These are phyloP conservation scores for Tenrec ecaudatus DNA, from an alignment of 2,113 vertebrate species.

Conservation along the genomic window DNA sequence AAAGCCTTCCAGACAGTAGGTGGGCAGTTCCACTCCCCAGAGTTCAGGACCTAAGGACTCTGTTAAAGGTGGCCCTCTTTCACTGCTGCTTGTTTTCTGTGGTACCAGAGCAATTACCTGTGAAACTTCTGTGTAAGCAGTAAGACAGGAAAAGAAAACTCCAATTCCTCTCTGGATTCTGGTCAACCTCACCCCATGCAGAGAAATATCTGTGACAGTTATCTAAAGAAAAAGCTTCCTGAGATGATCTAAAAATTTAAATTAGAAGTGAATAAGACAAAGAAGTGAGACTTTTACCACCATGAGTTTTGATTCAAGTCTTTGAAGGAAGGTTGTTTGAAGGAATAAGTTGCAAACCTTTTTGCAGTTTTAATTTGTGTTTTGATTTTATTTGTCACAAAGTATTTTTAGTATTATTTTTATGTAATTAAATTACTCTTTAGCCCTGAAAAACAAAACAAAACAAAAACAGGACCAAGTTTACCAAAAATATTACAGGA, in stretches of 20 bases:
- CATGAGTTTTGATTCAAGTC: neutral
- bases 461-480: no score
- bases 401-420: neutral
- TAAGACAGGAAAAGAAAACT: slow-evolving; percentile 43
- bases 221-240: slow-evolving; percentile 5
- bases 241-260: slow-evolving; percentile 9
- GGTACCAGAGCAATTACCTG: neutral
- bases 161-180: neutral
- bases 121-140: neutral
- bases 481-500: no score
- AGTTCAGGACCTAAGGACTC: neutral
- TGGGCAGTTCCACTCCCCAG: neutral
- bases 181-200: neutral
- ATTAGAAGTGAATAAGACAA: slow-evolving; percentile 24
- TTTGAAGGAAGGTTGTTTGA: neutral
- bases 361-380: neutral
- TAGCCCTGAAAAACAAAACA: no score
- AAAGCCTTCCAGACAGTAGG: neutral
- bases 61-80: neutral
- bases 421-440: neutral
- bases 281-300: neutral
- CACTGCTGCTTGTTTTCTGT: neutral
- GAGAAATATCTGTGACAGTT: slow-evolving; percentile 32
- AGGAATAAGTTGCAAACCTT: neutral
- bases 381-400: neutral